Evolutionary conservation across 2,888 invertebrate genomes (phyloP).

Genomic region (Cosmia pyralina): DNA sequence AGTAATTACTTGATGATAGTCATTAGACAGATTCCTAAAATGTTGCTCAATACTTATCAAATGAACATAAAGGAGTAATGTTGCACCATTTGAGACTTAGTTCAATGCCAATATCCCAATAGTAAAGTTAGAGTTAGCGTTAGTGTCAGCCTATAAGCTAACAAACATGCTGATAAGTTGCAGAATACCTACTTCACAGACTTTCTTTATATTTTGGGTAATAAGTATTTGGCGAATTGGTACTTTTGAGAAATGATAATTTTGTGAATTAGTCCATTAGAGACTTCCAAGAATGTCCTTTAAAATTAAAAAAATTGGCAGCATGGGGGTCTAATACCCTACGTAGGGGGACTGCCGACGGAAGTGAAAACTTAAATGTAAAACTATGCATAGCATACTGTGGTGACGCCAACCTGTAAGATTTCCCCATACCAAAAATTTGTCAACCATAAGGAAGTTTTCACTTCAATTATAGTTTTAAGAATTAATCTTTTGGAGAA

Average conservation of each 20-base stretch:
- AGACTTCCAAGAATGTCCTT: neutral
- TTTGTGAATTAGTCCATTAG: neutral
- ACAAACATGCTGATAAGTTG: neutral
- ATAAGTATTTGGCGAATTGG: neutral
- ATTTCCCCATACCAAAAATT: no score
- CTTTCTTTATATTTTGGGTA: no score
- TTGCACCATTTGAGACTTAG: neutral
- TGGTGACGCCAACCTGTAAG: no score
- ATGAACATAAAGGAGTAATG: neutral
- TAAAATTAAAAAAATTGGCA: no score
- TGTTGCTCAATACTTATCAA: neutral
- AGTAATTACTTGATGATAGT: conserved; percentile 1
- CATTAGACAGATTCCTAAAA: conserved; percentile 4
- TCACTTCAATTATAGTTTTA: neutral
- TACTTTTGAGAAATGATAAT: neutral
- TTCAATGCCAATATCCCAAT: neutral
- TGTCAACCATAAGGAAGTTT: no score
- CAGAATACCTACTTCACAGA: neutral
- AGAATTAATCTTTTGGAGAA: neutral
- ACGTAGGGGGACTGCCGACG: no score
- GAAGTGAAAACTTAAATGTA: no score
- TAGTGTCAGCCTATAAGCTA: neutral
- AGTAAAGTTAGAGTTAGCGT: neutral
- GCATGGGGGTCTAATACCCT: no score
- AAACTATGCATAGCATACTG: no score